Percentiles rank a stretch among this genome's conserved stretches.
Evolutionary conservation across 2,888 invertebrate species (phyloP).

Genomic region (Dilophus febrilis): DNA sequence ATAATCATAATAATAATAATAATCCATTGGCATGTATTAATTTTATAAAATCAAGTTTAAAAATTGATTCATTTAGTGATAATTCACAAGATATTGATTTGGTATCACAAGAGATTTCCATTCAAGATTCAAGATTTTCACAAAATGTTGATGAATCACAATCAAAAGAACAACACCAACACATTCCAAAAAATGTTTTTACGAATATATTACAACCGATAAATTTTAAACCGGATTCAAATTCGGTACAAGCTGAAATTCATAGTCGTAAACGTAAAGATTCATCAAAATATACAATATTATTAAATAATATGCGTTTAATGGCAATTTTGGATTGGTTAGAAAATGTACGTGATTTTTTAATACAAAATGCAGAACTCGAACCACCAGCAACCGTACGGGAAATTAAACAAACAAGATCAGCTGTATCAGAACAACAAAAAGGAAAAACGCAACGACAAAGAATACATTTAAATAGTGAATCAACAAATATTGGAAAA

Average conservation of each 20-base stretch:
- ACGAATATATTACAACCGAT: constrained; percentile 75
- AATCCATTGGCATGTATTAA: constrained; percentile 63
- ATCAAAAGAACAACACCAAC: not conserved
- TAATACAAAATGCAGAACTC: constrained; percentile 35
- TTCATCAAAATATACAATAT: constrained; percentile 63
- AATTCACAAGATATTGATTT: constrained; percentile 81
- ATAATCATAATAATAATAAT: not conserved
- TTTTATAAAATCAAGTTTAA: constrained; percentile 77
- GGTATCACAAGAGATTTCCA: constrained; percentile 56
- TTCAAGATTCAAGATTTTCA: constrained; percentile 21
- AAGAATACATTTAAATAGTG: no score
- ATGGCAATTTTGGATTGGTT: constrained; percentile 92
- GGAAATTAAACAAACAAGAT: constrained; percentile 7
- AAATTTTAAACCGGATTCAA: constrained; percentile 30
- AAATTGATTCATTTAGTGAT: constrained; percentile 74
- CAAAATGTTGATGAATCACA: not conserved
- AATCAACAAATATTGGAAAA: no score
- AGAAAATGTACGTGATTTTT: constrained; percentile 65
- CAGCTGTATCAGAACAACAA: constrained; percentile 5
- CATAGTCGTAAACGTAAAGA: constrained; percentile 53
- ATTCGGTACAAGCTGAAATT: constrained; percentile 53
- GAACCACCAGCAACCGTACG: constrained; percentile 17
- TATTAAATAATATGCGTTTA: constrained; percentile 86
- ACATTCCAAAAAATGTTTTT: constrained; percentile 55
- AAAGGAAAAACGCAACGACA: constrained; percentile 17